Conservation (phyloP, 2,113 vertebrate genomes). For the Trachemys scripta region DNA sequence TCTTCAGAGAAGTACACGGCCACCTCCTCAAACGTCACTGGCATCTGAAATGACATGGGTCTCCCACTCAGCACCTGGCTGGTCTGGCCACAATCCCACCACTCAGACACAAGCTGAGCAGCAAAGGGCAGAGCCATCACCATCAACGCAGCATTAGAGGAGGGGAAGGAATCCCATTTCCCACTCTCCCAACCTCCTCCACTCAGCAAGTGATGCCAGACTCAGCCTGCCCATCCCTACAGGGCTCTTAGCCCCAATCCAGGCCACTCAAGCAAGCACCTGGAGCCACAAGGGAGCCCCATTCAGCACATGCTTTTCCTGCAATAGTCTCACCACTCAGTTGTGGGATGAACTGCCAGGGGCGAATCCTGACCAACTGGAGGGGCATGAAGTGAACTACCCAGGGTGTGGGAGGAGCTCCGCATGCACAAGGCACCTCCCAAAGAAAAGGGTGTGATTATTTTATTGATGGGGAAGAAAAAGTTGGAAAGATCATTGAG, state of each 20-base stretch:
- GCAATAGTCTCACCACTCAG: not conserved
- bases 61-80: not conserved
- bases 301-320: not conserved
- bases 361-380: no score
- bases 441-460: not conserved
- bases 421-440: no score
- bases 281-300: not conserved
- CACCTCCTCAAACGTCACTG: constrained; percentile 64
- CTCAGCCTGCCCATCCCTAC: not conserved
- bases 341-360: not conserved
- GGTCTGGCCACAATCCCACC: not conserved
- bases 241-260: not conserved
- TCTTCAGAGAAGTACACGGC: constrained; percentile 62
- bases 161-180: not conserved
- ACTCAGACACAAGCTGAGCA: not conserved
- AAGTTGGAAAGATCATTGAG: not conserved
- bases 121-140: not conserved
- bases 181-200: not conserved
- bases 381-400: not conserved
- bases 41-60: not conserved
- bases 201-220: not conserved
- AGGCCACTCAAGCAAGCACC: not conserved
- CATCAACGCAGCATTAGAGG: not conserved
- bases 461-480: not conserved
- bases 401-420: not conserved